Percentiles rank a stretch among this genome's conserved stretches.
phyloP scores from a whole-genome alignment of 1,140 invertebrate genomes.

The Psilanteris sp. region DNA sequence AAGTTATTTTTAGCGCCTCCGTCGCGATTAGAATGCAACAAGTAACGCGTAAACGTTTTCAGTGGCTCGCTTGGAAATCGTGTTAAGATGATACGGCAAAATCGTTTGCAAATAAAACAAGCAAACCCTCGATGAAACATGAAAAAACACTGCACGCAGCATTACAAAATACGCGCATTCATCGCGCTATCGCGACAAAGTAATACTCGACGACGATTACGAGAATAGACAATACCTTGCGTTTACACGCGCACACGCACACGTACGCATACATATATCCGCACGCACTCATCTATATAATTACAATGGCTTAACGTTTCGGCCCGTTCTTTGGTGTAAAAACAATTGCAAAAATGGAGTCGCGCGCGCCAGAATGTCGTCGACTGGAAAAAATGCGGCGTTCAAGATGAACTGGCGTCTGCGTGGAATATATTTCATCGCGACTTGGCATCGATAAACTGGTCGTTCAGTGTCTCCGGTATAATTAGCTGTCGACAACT shows the following conservation, averaged over 20 bases:
- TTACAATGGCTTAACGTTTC: too few species aligned
- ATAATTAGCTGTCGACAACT: constrained; percentile 58
- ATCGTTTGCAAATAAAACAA: constrained; percentile 54
- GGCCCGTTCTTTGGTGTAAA: too few species aligned
- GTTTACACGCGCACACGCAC: too few species aligned
- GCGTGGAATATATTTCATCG: constrained; percentile 19
- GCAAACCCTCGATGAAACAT: constrained; percentile 32
- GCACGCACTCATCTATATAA: too few species aligned
- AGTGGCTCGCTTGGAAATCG: constrained; percentile 55
- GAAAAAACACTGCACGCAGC: constrained; percentile 35
- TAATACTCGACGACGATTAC: too few species aligned
- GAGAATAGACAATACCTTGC: too few species aligned
- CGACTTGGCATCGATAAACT: constrained; percentile 37
- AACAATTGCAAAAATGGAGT: not conserved
- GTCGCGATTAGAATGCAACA: constrained; percentile 76
- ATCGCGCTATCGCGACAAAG: too few species aligned
- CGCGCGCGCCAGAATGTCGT: too few species aligned
- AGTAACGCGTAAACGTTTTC: constrained; percentile 68
- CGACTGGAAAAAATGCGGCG: not conserved
- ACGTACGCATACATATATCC: too few species aligned
- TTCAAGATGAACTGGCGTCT: not conserved
- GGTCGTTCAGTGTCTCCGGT: constrained; percentile 13
- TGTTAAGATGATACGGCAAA: constrained; percentile 50
- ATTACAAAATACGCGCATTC: constrained; percentile 45
- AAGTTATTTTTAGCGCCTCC: constrained; percentile 72